Base-by-base conservation (phyloP, 2,888 invertebrate species). In the Agrochola circellaris region DNA sequence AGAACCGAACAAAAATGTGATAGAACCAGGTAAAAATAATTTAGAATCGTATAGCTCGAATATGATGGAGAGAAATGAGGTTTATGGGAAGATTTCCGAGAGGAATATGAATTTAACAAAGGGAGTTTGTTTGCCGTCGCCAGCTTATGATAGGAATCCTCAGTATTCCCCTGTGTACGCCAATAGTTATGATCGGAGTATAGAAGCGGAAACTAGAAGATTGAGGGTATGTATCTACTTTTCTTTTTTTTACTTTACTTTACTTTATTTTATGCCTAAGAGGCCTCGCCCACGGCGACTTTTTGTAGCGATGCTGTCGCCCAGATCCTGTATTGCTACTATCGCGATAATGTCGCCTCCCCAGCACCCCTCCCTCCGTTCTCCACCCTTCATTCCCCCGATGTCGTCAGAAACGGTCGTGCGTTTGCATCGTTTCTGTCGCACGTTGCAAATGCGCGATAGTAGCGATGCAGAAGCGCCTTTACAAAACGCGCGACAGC, bases 131-230 rank as follows among this genome's bases (percentile, higher is more conserved):
- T 34, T 88, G 8, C 90, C 89, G 5, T 90, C 89, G 3, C 92
- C 95, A 0, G 93, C 95, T 0, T 96, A 92, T 71, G 96, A 96
- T 20, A 92, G 95, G 56, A 94, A 94, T 79, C 95, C 95, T 0
- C 95, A 96, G 34, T 96, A 96, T 77, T 93, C 95, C 0, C 96
- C 96, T 0, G 96, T 96, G 0, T 96, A 96, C 56, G 92, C 93
- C 0, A 94, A 94, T n/a, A 91, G 90, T 38, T 94, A 94, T 51
- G 96, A 96, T 9, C 92, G 96, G 79, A 94, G 97, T 84, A 92
- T 95, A 62, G 97, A 97, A 51, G 95, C 96, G 0, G 96, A 97
- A 79, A 92, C 82, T 60, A 94, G 91, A 85, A 93, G 96, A 72
- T 91, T 94, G 6, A 94, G 93, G 96, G 96, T 96, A 90, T 77